Conservation (phyloP, 2,113 vertebrate genomes). For the Oxyura jamaicensis region DNA sequence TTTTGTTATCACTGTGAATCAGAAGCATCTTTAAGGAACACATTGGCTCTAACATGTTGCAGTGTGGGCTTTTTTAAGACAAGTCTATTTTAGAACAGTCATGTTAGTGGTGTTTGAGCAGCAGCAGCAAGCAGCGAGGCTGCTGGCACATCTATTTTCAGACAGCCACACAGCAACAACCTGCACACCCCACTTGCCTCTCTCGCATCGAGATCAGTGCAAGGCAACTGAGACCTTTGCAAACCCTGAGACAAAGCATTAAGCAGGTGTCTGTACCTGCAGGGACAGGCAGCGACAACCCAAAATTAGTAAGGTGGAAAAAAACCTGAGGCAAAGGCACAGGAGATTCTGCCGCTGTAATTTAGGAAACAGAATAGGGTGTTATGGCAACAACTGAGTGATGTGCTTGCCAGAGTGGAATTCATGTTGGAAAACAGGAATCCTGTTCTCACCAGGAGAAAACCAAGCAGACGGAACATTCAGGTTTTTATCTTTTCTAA, state of each 20-base stretch:
- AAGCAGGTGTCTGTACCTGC: neutral
- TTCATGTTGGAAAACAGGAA: neutral
- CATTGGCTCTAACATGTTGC: neutral
- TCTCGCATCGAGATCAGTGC: neutral
- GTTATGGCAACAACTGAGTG: neutral
- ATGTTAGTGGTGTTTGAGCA: neutral
- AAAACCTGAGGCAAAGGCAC: neutral
- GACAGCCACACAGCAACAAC: neutral
- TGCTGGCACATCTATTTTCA: neutral
- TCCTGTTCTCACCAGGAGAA: neutral
- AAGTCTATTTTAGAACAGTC: neutral
- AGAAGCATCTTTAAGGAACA: neutral
- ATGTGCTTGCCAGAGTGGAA: neutral
- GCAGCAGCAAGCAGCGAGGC: neutral
- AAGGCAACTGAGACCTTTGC: neutral
- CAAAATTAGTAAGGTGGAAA: neutral
- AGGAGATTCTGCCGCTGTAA: neutral
- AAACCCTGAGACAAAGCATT: neutral
- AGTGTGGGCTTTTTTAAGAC: neutral
- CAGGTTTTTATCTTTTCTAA: neutral
- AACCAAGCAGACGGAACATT: rapidly evolving
- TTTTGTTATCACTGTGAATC: neutral
- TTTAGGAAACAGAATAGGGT: neutral
- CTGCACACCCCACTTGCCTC: neutral
- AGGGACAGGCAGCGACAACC: neutral